phyloP scores from a whole-genome alignment of 1,140 invertebrate species.

The Drosophila nigromelanica region DNA sequence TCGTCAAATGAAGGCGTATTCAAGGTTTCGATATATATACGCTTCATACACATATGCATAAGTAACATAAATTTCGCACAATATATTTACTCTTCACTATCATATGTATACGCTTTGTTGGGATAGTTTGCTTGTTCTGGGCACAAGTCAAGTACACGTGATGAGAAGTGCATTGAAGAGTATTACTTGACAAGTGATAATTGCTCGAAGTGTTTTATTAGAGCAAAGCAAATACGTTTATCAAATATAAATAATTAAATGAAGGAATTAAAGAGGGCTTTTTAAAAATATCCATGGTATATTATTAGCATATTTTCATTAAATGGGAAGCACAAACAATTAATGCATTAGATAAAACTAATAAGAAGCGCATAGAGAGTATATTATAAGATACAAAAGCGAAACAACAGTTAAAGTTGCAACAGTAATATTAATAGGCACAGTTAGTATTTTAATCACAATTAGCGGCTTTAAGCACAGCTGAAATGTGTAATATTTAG shows the following conservation, averaged over 20 bases:
- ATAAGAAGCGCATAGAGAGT: not conserved
- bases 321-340: not conserved
- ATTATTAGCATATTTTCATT: no score
- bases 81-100: not conserved
- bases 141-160: constrained; percentile 10
- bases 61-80: not conserved
- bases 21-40: not conserved
- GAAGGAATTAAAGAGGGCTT: no score
- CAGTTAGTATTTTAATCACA: no score
- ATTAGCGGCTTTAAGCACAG: no score
- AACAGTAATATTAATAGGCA: no score
- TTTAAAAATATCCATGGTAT: no score
- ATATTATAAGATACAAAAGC: no score
- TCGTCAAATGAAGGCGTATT: constrained; percentile 18
- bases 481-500: not conserved
- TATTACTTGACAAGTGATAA: not conserved
- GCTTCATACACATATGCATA: not conserved
- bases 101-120: not conserved
- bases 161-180: not conserved
- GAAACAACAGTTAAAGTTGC: no score
- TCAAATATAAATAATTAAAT: not conserved
- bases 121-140: not conserved
- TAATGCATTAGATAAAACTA: not conserved
- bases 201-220: no score
- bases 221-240: no score